phyloP scores from a whole-genome alignment of 2,888 invertebrate species.

The Callinectes sapidus region DNA sequence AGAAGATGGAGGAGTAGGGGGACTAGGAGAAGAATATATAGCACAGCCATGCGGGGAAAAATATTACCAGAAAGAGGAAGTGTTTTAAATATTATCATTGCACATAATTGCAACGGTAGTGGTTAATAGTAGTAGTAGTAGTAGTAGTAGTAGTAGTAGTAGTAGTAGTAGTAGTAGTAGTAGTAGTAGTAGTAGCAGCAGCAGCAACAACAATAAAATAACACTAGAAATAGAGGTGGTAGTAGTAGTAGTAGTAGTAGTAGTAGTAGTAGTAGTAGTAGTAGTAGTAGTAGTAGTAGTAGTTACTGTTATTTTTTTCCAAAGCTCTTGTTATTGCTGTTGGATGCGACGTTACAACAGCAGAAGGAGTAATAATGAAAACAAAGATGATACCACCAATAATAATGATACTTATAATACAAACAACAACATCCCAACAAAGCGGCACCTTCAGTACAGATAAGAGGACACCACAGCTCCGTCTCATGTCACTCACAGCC shows the following conservation, averaged over 20 bases:
- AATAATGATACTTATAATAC: neutral
- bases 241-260: neutral
- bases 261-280: neutral
- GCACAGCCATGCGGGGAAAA: too few relatives aligned
- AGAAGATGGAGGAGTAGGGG: too few relatives aligned
- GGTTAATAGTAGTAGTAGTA: neutral
- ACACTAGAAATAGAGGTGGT: neutral
- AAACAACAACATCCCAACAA: neutral
- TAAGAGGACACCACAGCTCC: neutral
- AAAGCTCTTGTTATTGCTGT: neutral
- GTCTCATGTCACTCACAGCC: neutral
- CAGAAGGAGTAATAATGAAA: neutral
- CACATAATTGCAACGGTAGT: too few relatives aligned
- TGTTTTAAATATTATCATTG: too few relatives aligned
- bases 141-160: conserved; percentile 3
- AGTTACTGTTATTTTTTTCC: neutral
- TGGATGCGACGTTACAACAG: neutral
- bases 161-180: conserved; percentile 29
- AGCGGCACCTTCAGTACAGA: neutral
- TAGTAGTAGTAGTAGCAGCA: neutral
- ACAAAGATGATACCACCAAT: neutral
- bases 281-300: neutral
- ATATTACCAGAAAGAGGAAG: too few relatives aligned
- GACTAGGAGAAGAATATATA: too few relatives aligned
- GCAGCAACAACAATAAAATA: neutral